phyloP scores from a whole-genome alignment of 1,140 invertebrate species.

The Bombus superbus region DNA sequence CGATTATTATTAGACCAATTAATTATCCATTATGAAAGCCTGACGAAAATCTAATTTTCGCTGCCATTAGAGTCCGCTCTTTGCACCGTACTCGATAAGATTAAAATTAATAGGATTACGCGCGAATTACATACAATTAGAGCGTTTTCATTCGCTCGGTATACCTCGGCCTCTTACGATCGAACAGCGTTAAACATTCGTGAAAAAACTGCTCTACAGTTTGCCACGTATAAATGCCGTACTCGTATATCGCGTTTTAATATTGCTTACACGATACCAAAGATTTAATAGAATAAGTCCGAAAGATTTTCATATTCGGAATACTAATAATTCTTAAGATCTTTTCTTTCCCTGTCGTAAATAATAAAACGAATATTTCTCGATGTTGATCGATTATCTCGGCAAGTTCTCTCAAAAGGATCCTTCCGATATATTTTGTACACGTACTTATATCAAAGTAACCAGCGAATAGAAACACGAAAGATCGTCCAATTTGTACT shows the following conservation, averaged over 20 bases:
- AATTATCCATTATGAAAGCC: slow-evolving; percentile 47
- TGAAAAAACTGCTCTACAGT: too few relatives aligned
- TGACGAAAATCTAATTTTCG: slow-evolving; percentile 36
- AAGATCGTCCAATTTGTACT: too few relatives aligned
- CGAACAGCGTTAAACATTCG: background rate
- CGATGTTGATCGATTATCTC: too few relatives aligned
- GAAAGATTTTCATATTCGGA: too few relatives aligned
- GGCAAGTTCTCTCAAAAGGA: too few relatives aligned
- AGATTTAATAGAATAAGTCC: too few relatives aligned
- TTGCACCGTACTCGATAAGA: slow-evolving; percentile 2
- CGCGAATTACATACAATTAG: background rate
- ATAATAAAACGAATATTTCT: background rate
- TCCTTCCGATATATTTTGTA: background rate
- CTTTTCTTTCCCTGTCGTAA: background rate
- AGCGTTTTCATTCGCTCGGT: background rate
- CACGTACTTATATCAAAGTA: too few relatives aligned
- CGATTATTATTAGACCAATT: slow-evolving; percentile 37
- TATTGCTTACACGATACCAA: too few relatives aligned
- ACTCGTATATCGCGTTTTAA: too few relatives aligned
- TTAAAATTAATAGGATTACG: slow-evolving; percentile 34
- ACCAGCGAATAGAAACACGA: too few relatives aligned
- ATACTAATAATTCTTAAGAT: too few relatives aligned
- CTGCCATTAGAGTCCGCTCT: slow-evolving; percentile 18
- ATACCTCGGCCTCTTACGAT: background rate
- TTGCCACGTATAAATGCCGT: too few relatives aligned